Evolutionary conservation across 2,797 vertebrate species (phyloP).

Genomic region (Syngnathus rostellatus): DNA sequence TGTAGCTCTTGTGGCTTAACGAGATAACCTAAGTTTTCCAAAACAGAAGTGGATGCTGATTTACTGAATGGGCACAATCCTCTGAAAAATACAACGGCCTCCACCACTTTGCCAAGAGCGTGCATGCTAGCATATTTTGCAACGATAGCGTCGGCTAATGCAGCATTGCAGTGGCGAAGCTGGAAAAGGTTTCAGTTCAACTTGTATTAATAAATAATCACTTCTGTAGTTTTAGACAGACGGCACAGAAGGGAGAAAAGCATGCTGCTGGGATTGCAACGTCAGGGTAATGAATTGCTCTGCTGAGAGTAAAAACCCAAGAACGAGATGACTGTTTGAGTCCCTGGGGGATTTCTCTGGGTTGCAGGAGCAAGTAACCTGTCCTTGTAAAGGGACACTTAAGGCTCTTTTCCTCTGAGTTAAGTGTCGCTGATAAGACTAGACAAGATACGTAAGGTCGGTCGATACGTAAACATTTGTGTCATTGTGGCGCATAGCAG

Average conservation of each 20-base stretch:
- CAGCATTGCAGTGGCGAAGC: conserved; percentile 2
- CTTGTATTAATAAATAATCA: conserved; percentile 26
- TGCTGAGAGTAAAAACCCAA: conserved; percentile 26
- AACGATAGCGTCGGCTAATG: conserved; percentile 13
- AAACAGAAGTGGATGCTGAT: too few relatives aligned
- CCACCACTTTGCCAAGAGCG: too few relatives aligned
- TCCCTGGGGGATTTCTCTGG: conserved; percentile 1
- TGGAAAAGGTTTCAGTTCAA: conserved; percentile 4
- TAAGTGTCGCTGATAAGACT: neutral
- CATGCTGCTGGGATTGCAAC: conserved; percentile 14
- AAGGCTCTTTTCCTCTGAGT: neutral
- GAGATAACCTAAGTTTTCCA: too few relatives aligned
- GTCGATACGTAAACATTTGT: neutral
- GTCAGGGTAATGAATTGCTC: conserved; percentile 20
- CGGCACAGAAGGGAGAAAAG: conserved; percentile 9
- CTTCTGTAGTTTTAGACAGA: conserved; percentile 12
- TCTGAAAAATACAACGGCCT: too few relatives aligned
- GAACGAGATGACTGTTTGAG: conserved; percentile 23
- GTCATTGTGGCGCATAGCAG: neutral
- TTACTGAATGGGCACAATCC: too few relatives aligned
- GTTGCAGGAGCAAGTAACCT: conserved; percentile 8
- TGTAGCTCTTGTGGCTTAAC: too few relatives aligned
- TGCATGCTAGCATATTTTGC: neutral
- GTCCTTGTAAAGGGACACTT: neutral
- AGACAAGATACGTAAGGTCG: neutral